Base-by-base conservation (phyloP, 2,113 vertebrate genomes). In the Xiphophorus maculatus region DNA sequence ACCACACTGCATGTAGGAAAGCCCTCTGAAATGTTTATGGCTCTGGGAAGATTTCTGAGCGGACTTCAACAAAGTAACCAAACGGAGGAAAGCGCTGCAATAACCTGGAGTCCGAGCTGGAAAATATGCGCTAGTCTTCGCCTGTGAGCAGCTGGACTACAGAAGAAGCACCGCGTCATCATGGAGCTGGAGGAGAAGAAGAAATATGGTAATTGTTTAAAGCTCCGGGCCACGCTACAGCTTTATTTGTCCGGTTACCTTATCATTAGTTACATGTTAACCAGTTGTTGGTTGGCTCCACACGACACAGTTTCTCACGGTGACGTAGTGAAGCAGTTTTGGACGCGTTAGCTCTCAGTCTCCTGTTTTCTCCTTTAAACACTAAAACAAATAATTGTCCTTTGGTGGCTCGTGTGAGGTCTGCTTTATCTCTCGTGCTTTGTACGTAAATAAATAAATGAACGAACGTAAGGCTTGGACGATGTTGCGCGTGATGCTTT, bases 111-210 rank as follows among this genome's bases (percentile, higher is more conserved):
- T 22, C 4, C 2, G 13, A 62, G 0, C 44, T 78, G 79, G 61
- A 61, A 58, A 82, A 77, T 67, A 66, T 77, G 77, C 77, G 66
- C 44, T 69, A 83, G 66, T 14, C 27, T 35, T 63, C 51, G 8
- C n/a, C 32, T 65, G 5, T 30, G 78, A 82, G 71, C 71, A 37
- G 7, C 30, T 73, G 19, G 60, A 37, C 33, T 27, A 51, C 32
- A 71, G 17, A 81, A 51, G 79, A 74, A 83, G 44, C 68, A 28
- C 44, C 37, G 37, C 4, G 74, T 8, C 3, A 74, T 0, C 74
- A 94, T 94, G 93, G 90, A 93, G 25, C 86, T 84, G 80, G 90
- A 93, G 72, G 91, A 93, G 76, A 91, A 87, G 77, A 72, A 74
- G 11, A 90, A 92, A 90, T 93, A 90, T 86, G 93, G 94, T 92